Conservation (phyloP, 2,888 invertebrate species). For the Cataglyphis rosenhaueri region DNA sequence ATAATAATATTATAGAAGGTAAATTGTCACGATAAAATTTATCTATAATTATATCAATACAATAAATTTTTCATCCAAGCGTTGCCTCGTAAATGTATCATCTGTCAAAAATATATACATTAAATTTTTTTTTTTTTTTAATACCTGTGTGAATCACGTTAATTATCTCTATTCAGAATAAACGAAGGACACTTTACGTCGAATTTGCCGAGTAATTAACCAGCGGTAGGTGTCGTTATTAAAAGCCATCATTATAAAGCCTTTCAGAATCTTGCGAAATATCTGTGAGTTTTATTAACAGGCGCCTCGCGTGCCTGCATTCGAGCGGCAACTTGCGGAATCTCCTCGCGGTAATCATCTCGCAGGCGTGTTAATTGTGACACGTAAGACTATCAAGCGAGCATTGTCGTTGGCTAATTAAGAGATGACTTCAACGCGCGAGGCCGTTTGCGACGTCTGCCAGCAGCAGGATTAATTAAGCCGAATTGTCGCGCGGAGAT, state of each 20-base stretch:
- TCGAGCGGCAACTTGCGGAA: constrained; percentile 60
- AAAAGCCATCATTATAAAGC: background rate
- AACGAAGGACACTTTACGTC: background rate
- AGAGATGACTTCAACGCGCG: constrained; percentile 79
- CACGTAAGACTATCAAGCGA: constrained; percentile 81
- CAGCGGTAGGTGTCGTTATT: constrained; percentile 30
- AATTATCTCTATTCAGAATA: background rate
- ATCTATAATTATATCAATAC: background rate
- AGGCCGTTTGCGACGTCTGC: constrained; percentile 60
- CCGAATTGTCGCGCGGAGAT: constrained; percentile 76
- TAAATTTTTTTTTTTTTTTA: background rate
- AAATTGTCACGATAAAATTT: background rate
- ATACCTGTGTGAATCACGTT: background rate
- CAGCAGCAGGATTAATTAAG: constrained; percentile 79
- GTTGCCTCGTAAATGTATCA: background rate
- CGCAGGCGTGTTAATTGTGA: constrained; percentile 80
- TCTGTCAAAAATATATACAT: background rate
- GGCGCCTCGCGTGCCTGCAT: background rate
- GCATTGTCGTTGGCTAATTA: constrained; percentile 82
- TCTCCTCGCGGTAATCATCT: constrained; percentile 75
- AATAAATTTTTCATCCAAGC: background rate
- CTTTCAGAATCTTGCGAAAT: constrained; percentile 13
- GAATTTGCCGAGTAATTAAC: background rate
- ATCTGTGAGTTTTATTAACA: constrained; percentile 44
- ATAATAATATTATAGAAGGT: background rate